Conservation (phyloP, 2,797 vertebrate genomes). For the Acrossocheilus fasciatus region DNA sequence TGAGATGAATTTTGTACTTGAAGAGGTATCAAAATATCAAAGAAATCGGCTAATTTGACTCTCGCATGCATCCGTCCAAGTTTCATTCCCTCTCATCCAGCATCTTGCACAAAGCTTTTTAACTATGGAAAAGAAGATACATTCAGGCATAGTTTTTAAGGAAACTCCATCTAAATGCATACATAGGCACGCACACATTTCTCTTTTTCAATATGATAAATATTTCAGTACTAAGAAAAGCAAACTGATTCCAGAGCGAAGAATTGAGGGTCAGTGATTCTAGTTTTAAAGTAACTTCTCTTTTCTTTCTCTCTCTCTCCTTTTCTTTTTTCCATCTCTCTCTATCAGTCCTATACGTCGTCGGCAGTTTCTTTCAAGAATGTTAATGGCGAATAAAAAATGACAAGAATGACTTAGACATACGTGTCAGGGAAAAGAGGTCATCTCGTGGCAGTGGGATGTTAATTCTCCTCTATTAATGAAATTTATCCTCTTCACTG, state of each 20-base stretch:
- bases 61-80: background rate
- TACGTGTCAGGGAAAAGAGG: constrained; percentile 89
- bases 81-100: constrained; percentile 1
- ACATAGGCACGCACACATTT: constrained; percentile 28
- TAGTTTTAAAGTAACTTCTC: constrained; percentile 91
- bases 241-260: constrained; percentile 87
- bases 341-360: constrained; percentile 79
- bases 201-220: constrained; percentile 89
- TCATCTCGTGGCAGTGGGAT: constrained; percentile 89
- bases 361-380: constrained; percentile 75
- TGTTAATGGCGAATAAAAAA: constrained; percentile 86
- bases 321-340: constrained; percentile 62
- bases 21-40: constrained; percentile 39
- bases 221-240: constrained; percentile 96
- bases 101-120: constrained; percentile 12
- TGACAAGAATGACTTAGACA: constrained; percentile 89
- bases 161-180: constrained; percentile 1
- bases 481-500: constrained; percentile 87
- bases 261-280: constrained; percentile 89
- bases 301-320: constrained; percentile 65
- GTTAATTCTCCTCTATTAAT: constrained; percentile 93
- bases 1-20: constrained; percentile 27
- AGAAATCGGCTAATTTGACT: constrained; percentile 39
- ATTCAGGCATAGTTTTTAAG: background rate
- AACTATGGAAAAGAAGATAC: background rate